Base-by-base conservation (phyloP, 2,888 invertebrate species). In the Loripinus fragilis region DNA sequence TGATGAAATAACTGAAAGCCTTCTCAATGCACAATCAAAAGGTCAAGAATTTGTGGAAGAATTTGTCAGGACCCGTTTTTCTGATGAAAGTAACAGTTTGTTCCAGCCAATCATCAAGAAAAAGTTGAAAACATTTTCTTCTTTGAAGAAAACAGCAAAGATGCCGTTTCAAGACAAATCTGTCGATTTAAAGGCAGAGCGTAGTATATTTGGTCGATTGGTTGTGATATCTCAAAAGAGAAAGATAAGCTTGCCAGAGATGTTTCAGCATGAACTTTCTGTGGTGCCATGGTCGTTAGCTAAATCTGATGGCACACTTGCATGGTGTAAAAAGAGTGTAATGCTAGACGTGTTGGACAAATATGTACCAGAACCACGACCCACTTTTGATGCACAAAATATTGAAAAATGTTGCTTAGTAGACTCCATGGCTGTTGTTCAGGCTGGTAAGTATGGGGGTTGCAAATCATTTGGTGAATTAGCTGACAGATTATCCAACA, bases 161-260 rank as follows among this genome's bases (percentile, higher is more conserved):
- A 10, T 60, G 7, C 8, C 10, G 7, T 15, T 60, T 25, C 17
- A 60, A 60, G 60, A 60, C 15, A 60, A 60, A 25, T 15, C 8
- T 7, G 20, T 60, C 2, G 28, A 25, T 30, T 25, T 60, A 15
- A 23, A 5, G 28, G 60, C 60, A 23, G 60, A 60, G 28, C 28
- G 60, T 20, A 60, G n/a, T 60, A 25, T 60, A 15, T 60, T 60
- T 25, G 60, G 60, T 7, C 60, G 60, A 25, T 25, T 60, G 10
- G 28, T 60, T 20, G 60, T 60, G 10, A 60, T 60, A 17, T 60
- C 60, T 15, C 15, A 60, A 60, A 60, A 60, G 3, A 8, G 60
- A 25, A 10, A 20, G 17, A 25, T 60, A 15, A 60, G 52, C 20
- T 52, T 52, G 20, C 52, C 52, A 12, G 52, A 52, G 10, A 8